Evolutionary conservation across 2,113 vertebrate genomes (phyloP), one percentile per base, ranked within the genome.

Genomic region (Pseudorectes ferrugineus): DNA sequence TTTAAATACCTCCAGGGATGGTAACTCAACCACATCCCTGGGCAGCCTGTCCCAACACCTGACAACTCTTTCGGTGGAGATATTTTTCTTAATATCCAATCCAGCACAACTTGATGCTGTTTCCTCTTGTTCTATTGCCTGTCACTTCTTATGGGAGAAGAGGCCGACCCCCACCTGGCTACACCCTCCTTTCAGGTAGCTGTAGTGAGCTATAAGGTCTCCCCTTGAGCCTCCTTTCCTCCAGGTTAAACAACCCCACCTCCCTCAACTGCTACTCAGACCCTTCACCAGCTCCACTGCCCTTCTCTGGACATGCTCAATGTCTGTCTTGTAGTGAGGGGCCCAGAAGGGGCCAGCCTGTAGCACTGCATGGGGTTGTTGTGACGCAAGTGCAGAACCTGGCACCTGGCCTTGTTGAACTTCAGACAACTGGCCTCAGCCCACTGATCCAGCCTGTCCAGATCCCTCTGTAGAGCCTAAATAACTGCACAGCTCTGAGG

Each of bases 101-200:
- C 29, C 48, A 66, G 40, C 36, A 61, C 11, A 82, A 16, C 15
- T 49, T 43, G 12, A 80, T 36, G 26, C 12, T 57, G 11, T 35
- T 61, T 54, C 29, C 17, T 40, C 21, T 35, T 46, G 24, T 67
- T 10, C 46, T 46, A 11, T 19, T 31, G 29, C 6, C 31, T 40
- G 24, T 12, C 24, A 54, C 9, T 55, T n/a, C 58, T 35, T 13
- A 25, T 6, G 11, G 43, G 9, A 67, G 24, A 51, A 66, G 51
- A 58, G 28, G n/a, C 16, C 0, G 0, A 45, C 6, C 1, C 9
- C 3, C 21, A 29, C 9, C 16, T 67, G 33, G 7, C 11, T 45
- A 66, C 22, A 42, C 1, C 5, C 26, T 58, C 33, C 33, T 38
- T 58, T 49, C 51, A 58, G 45, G 51, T 3, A 38, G 51, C 28